Base-by-base conservation (phyloP, 2,797 vertebrate genomes). In the Cirrhinus molitorella region DNA sequence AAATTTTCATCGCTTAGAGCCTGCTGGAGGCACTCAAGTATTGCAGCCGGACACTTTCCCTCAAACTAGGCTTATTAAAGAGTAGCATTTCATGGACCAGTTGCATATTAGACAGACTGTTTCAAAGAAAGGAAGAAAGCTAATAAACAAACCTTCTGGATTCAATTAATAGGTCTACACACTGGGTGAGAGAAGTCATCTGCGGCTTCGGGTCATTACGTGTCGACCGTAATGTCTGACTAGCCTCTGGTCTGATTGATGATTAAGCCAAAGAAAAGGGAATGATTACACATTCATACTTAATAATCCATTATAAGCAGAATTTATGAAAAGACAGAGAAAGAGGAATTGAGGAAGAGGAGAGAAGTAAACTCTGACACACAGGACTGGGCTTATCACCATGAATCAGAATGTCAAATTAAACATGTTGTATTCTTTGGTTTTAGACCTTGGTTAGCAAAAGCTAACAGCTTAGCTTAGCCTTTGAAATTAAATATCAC, bases 1-100 rank as follows among this genome's bases (percentile, higher is more conserved):
- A 86, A 92, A 93, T 94, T 92, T 85, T 86, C 80, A 88, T 78
- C 73, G 80, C 88, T 88, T 85, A 71, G 85, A 86, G 85, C 76
- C 85, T 67, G 80, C 76, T 84, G 73, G 72, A 88, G 85, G 87
- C 87, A 63, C 85, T 90, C 80, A 80, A 88, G 76, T 83, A 34
- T 75, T 74, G 59, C 80, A 87, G 78, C 86, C 72, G 81, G 86
- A 90, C 13, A 19, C 71, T 84, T 88, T 87, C 75, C 72, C 59
- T 68, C 67, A 85, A 84, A 84, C 86, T 78, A 47, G 70, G 49
- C 81, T 86, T 89, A 88, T 91, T 88, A 90, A 87, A 88, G 81
- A 85, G 84, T 72, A 79, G 61, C 57, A 70, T 90, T 87, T 88
- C 79, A 83, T 71, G 34, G 86, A 76, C 57, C 77, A 61, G 77